Percentiles rank a stretch among this genome's conserved stretches.
Evolutionary conservation across 2,888 invertebrate genomes (phyloP).

Genomic region (Stenichneumon culpator): DNA sequence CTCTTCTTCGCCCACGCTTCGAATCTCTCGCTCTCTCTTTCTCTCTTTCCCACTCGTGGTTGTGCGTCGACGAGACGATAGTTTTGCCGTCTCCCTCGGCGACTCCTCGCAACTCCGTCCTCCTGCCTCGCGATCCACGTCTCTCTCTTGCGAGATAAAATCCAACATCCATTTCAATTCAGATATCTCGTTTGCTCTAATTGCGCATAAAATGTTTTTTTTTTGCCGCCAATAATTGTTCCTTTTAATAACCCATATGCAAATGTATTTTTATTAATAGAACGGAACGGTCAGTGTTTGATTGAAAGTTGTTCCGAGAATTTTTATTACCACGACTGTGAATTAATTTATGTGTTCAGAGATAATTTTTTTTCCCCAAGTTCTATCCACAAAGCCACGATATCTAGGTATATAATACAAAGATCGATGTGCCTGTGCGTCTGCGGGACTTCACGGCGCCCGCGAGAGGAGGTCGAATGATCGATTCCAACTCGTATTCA

Average conservation of each 20-base stretch:
- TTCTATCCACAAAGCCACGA: not conserved
- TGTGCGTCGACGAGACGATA: not conserved
- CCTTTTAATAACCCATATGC: slow-evolving; percentile 39
- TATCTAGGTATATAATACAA: slow-evolving; percentile 21
- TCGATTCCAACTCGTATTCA: slow-evolving; percentile 40
- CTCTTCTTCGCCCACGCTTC: slow-evolving; percentile 55
- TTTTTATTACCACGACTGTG: slow-evolving; percentile 1
- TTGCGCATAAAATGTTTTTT: slow-evolving; percentile 43
- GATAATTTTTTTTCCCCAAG: slow-evolving; percentile 2
- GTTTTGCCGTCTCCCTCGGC: not conserved
- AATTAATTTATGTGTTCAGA: slow-evolving; percentile 42
- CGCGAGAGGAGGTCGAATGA: slow-evolving; percentile 51
- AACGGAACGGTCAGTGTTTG: slow-evolving; percentile 7
- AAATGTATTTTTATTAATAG: slow-evolving; percentile 43
- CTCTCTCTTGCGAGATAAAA: slow-evolving; percentile 31
- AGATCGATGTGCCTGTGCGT: slow-evolving; percentile 37
- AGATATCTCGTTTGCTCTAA: slow-evolving; percentile 53
- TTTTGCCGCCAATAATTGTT: slow-evolving; percentile 16
- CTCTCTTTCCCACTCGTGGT: slow-evolving; percentile 6
- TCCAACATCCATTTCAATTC: slow-evolving; percentile 48
- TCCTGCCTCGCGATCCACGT: slow-evolving; percentile 19
- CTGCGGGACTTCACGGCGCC: slow-evolving; percentile 45
- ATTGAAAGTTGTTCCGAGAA: slow-evolving; percentile 45
- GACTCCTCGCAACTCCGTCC: slow-evolving; percentile 10
- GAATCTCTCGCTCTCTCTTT: slow-evolving; percentile 28